Evolutionary conservation across 2,888 invertebrate genomes (phyloP).

Genomic region (Sisyra nigra): DNA sequence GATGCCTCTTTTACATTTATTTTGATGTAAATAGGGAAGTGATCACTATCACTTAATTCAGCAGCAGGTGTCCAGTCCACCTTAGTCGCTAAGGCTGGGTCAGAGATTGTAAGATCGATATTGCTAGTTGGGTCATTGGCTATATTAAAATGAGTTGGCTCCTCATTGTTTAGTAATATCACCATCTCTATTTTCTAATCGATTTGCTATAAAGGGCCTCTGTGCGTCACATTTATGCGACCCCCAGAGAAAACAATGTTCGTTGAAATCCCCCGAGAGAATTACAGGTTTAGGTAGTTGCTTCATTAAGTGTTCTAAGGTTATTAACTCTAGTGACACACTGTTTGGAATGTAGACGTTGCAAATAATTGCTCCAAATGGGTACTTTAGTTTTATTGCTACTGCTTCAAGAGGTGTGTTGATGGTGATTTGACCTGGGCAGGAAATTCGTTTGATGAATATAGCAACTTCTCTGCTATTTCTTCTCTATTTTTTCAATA

Average conservation of each 20-base stretch:
- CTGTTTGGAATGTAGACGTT: background rate
- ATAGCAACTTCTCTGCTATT: background rate
- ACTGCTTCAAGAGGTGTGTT: background rate
- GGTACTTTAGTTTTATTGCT: background rate
- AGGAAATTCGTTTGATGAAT: background rate
- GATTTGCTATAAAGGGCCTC: background rate
- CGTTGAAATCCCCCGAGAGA: background rate
- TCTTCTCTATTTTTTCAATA: background rate
- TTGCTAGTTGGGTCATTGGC: background rate
- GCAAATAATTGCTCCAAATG: background rate
- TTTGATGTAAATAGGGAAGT: background rate
- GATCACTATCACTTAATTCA: background rate
- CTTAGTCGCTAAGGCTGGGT: background rate
- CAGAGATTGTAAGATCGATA: background rate
- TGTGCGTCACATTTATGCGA: background rate
- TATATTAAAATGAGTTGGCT: background rate
- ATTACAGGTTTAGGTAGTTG: background rate
- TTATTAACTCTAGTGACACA: background rate
- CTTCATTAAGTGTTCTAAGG: background rate
- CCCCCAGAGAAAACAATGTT: background rate
- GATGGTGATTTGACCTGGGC: background rate
- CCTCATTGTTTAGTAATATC: background rate
- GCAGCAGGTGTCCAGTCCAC: background rate
- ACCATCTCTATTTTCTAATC: background rate
- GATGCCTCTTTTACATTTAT: background rate